phyloP scores from a whole-genome alignment of 1,140 invertebrate genomes.

The Neodiprion fabricii region DNA sequence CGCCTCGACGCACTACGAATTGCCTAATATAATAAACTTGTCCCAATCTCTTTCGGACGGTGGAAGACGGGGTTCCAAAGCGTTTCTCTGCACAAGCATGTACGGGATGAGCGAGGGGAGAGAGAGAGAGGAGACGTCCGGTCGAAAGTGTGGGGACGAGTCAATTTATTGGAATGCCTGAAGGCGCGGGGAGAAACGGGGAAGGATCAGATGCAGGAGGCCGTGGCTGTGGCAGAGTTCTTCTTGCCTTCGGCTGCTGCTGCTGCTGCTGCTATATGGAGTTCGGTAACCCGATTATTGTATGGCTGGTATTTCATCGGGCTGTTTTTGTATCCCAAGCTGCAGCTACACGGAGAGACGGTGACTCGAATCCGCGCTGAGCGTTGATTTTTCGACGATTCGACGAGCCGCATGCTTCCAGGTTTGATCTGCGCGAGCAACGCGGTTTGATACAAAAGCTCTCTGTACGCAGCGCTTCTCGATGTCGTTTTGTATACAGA shows the following conservation, averaged over 20 bases:
- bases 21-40: conserved; percentile 7
- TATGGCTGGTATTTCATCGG: background rate
- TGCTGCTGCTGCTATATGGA: background rate
- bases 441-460: too few species aligned
- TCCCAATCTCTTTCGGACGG: background rate
- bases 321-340: background rate
- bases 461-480: too few species aligned
- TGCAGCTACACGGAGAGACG: too few species aligned
- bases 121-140: background rate
- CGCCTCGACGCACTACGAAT: background rate
- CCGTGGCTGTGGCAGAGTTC: background rate
- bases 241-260: background rate
- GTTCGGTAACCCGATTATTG: conserved; percentile 7
- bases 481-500: too few species aligned
- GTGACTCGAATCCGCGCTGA: background rate
- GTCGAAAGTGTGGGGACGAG: conserved; percentile 6
- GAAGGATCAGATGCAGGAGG: background rate
- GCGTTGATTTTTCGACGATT: background rate
- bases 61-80: background rate
- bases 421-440: too few species aligned
- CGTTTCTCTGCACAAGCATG: background rate
- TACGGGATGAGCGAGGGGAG: background rate
- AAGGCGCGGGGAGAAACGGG: background rate
- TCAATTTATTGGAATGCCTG: conserved; percentile 5
- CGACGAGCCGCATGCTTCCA: background rate